Percentiles rank a stretch among this genome's conserved stretches.
Evolutionary conservation across 2,797 vertebrate genomes (phyloP).

Genomic region (Poliocrania exsul): DNA sequence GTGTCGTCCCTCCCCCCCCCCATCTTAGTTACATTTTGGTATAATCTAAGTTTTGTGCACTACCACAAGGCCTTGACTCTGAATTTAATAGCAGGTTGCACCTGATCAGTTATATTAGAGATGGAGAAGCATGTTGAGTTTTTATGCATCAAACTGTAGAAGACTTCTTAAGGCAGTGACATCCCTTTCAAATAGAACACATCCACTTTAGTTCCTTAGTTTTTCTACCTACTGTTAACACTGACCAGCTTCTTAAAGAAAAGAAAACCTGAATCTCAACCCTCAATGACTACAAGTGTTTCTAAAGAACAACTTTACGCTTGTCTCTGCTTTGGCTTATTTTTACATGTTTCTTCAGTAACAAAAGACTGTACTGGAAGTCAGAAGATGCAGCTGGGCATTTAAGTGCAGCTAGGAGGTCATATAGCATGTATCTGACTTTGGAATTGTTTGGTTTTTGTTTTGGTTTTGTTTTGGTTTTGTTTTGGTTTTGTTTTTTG

Average conservation of each 20-base stretch:
- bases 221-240: background rate
- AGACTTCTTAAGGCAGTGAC: background rate
- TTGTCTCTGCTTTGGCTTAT: background rate
- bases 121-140: accelerated
- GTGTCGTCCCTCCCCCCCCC: too few relatives aligned
- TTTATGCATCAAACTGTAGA: background rate
- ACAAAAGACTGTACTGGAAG: background rate
- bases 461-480: too few relatives aligned
- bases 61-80: background rate
- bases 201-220: background rate
- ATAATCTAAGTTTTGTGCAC: background rate
- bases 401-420: background rate
- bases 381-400: background rate
- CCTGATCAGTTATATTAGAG: background rate
- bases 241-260: background rate
- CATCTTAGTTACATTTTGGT: background rate
- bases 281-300: background rate
- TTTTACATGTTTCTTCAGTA: background rate
- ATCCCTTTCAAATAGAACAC: background rate
- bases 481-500: too few relatives aligned
- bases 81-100: background rate
- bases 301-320: accelerated
- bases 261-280: background rate
- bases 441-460: background rate
- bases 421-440: background rate